Evolutionary conservation across 2,797 vertebrate species (phyloP).

Genomic region (Enteromius treurensis): DNA sequence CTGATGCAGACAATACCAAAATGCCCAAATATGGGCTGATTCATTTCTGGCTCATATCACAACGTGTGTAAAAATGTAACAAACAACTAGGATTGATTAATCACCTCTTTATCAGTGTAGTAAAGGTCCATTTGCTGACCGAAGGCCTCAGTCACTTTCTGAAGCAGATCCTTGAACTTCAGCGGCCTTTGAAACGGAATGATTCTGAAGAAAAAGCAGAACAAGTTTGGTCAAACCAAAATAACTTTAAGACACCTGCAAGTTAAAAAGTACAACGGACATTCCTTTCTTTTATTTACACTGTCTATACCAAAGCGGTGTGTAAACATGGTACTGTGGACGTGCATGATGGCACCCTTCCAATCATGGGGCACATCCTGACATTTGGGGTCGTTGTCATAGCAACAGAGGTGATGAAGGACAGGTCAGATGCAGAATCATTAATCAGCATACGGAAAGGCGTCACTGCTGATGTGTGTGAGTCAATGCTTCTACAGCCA

Average conservation of each 20-base stretch:
- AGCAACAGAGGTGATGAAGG: conserved; percentile 52
- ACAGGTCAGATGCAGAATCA: conserved; percentile 53
- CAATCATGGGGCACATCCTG: neutral
- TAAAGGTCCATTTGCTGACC: conserved; percentile 92
- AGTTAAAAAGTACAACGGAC: neutral
- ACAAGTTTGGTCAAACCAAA: conserved; percentile 10
- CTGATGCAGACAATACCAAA: neutral
- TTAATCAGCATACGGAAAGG: conserved; percentile 60
- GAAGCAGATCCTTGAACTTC: conserved; percentile 87
- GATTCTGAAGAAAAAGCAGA: conserved; percentile 75
- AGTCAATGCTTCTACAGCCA: neutral
- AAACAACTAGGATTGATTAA: neutral
- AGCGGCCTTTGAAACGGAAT: conserved; percentile 89
- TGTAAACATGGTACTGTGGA: neutral
- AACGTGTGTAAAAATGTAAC: neutral
- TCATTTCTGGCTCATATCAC: neutral
- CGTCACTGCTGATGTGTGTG: neutral
- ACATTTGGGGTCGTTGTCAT: conserved; percentile 35
- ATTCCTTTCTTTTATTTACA: neutral
- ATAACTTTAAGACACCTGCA: neutral
- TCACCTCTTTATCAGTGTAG: conserved; percentile 87
- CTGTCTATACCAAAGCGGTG: neutral
- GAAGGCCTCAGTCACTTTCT: conserved; percentile 91
- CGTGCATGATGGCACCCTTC: neutral
- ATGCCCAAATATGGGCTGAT: neutral